phyloP scores from a whole-genome alignment of 2,888 invertebrate genomes.

The Tuberolachnus salignus region DNA sequence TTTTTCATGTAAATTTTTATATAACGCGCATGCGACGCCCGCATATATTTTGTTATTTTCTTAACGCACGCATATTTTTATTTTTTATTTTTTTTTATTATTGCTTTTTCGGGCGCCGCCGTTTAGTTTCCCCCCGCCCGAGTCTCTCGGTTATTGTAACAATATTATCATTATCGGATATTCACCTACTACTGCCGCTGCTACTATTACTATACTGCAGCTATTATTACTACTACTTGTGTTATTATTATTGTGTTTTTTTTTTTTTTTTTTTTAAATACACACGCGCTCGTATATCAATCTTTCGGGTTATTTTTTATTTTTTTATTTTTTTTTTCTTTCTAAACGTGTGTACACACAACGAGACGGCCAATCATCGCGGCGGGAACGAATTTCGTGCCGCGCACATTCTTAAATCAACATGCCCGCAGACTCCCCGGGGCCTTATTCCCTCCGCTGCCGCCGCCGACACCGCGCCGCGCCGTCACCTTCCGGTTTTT shows the following conservation, averaged over 20 bases:
- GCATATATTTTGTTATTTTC: too few relatives aligned
- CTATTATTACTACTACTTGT: slow-evolving; percentile 6
- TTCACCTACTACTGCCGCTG: neutral
- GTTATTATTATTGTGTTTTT: neutral
- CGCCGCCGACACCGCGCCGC: neutral
- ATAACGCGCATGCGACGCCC: too few relatives aligned
- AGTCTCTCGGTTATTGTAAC: too few relatives aligned
- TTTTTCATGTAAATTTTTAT: too few relatives aligned
- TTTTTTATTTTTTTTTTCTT: slow-evolving; percentile 45
- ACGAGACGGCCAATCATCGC: slow-evolving; percentile 53
- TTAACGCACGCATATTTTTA: too few relatives aligned
- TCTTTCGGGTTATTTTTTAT: too few relatives aligned
- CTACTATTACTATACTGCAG: neutral
- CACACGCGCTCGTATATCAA: neutral
- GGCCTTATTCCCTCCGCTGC: slow-evolving; percentile 37
- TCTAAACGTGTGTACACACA: slow-evolving; percentile 1
- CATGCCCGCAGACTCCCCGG: slow-evolving; percentile 54
- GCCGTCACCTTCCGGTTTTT: slow-evolving; percentile 42
- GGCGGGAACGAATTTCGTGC: slow-evolving; percentile 53
- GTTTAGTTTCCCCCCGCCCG: too few relatives aligned
- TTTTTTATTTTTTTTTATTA: too few relatives aligned
- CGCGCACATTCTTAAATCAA: slow-evolving; percentile 55
- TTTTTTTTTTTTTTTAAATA: slow-evolving; percentile 39
- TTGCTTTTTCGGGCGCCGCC: too few relatives aligned
- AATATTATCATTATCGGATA: too few relatives aligned